Evolutionary conservation across 2,797 vertebrate genomes (phyloP).

Genomic region (Chiroxiphia lanceolata): DNA sequence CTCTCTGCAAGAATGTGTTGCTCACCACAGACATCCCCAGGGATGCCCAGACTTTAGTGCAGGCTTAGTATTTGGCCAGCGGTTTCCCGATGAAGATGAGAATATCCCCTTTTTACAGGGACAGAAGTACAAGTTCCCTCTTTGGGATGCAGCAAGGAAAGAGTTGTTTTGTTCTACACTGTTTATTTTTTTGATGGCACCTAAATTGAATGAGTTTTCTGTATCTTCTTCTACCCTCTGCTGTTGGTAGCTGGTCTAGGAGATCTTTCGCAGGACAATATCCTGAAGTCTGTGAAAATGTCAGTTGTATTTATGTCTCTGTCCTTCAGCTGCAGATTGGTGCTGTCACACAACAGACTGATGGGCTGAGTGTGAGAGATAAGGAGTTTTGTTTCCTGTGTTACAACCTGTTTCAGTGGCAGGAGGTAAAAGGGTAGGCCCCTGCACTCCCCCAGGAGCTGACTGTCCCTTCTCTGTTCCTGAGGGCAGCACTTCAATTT

Average conservation of each 20-base stretch:
- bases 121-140: background rate
- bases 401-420: background rate
- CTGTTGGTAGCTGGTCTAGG: background rate
- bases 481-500: background rate
- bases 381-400: background rate
- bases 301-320: constrained; percentile 18
- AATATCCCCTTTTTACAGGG: background rate
- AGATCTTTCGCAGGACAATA: background rate
- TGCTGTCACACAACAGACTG: background rate
- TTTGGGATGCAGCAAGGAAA: background rate
- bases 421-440: background rate
- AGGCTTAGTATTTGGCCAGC: background rate
- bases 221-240: background rate
- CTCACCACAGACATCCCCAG: background rate
- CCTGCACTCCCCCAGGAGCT: background rate
- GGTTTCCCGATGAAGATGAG: background rate
- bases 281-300: background rate
- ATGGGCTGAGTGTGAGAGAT: background rate
- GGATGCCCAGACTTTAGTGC: background rate
- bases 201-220: background rate
- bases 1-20: constrained; percentile 7
- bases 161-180: background rate
- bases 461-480: background rate
- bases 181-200: background rate
- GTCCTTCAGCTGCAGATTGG: constrained; percentile 12